These are phyloP conservation scores for Nymphalis polychloros DNA, from an alignment of 2,888 invertebrate species.

Conservation along the genomic window DNA sequence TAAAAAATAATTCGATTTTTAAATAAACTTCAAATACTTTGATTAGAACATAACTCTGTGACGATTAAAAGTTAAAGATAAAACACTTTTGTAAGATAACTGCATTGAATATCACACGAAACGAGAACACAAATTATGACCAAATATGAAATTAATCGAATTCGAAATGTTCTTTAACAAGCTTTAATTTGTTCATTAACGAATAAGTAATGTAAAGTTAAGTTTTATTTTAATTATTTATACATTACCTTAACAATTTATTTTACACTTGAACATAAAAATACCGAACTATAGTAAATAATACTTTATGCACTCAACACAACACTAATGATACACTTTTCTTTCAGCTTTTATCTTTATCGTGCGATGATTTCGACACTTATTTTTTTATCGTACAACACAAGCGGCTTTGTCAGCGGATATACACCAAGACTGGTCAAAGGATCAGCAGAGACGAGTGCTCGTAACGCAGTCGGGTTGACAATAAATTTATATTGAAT, in stretches of 20 bases:
- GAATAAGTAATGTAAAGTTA: not conserved
- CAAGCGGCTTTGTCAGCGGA: constrained; percentile 6
- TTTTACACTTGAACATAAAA: not conserved
- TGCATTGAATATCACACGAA: not conserved
- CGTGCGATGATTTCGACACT: constrained; percentile 18
- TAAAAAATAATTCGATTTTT: no score
- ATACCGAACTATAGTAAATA: not conserved
- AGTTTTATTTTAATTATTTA: not conserved
- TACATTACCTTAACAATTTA: constrained; percentile 4
- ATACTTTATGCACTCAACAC: constrained; percentile 6
- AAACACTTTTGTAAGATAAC: not conserved
- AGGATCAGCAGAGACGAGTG: constrained; percentile 55
- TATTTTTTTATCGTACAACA: constrained; percentile 3
- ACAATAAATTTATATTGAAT: constrained; percentile 72
- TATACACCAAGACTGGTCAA: constrained; percentile 27
- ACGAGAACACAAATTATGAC: not conserved
- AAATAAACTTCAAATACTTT: no score
- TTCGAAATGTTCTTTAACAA: not conserved
- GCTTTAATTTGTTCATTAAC: constrained; percentile 1
- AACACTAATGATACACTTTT: constrained; percentile 16
- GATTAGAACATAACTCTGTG: no score
- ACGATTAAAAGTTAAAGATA: not conserved
- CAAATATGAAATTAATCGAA: constrained; percentile 2
- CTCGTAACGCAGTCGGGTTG: constrained; percentile 56
- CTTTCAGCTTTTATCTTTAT: constrained; percentile 21